Evolutionary conservation across 1,140 invertebrate species (phyloP), one percentile per base, ranked within the genome.

Genomic region (Hypothenemus hampei): DNA sequence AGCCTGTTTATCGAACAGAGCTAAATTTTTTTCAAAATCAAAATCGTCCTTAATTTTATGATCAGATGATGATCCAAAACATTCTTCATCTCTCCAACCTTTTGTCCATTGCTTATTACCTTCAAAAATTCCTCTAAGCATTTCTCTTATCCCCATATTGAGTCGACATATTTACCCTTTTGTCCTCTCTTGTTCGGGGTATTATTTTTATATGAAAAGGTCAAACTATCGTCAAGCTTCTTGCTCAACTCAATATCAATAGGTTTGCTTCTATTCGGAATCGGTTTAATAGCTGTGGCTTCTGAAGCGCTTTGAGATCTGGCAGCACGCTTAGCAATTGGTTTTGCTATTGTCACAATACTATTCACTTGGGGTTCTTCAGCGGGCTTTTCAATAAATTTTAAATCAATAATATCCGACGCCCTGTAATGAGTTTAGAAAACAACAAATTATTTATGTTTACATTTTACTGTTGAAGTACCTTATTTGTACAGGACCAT

Each of bases 1-100:
- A 35, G 83, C 84, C 71, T 84, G 80, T 74, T 95, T 95, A 73
- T 94, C 86, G 74, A 94, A 94, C 19, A 95, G 73, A 8, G 90
- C 89, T 15, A 94, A 75, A 77, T 94, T 94, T 58, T 90, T 92
- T 70, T 94, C 91, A 80, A 95, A 94, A 77, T 94, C 92, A 78
- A 94, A 95, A 61, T 92, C 89, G 67, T 89, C 71, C 31, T 75
- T 65, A 10, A 77, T 71, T 70, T 57, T 72, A 53, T 76, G 72
- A 46, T 78, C 75, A 1, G 74, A 67, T n/a, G 74, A 69, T 0
- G 72, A 72, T 6, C 76, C 77, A 67, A 80, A 81, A 67, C 75
- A 78, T 20, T 72, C 75, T 63, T 79, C 76, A 50, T 72, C 70
- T 59, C 62, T 70, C 69, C 68, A 71, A 24, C 67, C 59, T 51